These are phyloP conservation scores for Ctenosaura bakeri DNA, from an alignment of 2,797 vertebrate species.

Conservation along the genomic window DNA sequence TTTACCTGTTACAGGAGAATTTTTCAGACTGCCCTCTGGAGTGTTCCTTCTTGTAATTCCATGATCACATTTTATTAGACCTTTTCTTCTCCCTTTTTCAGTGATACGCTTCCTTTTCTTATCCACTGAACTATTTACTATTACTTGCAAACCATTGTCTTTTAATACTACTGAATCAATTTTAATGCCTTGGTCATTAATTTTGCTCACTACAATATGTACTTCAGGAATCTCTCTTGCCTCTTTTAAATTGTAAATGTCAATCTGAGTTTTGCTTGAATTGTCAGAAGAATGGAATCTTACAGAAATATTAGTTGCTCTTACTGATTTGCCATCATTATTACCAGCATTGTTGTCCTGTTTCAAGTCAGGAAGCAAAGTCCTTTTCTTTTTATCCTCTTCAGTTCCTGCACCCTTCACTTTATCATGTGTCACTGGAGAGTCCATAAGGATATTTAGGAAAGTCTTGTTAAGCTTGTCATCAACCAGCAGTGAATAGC, in stretches of 20 bases:
- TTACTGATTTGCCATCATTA: slow-evolving; percentile 18
- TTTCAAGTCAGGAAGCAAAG: slow-evolving; percentile 15
- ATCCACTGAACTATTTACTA: slow-evolving; percentile 38
- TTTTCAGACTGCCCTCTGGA: slow-evolving; percentile 2
- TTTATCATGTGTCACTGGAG: slow-evolving; percentile 10
- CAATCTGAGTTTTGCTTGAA: not conserved
- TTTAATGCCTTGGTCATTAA: slow-evolving; percentile 29
- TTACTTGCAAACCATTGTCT: slow-evolving; percentile 36
- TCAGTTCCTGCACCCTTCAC: slow-evolving; percentile 20
- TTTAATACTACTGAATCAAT: slow-evolving; percentile 31
- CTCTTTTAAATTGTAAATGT: not conserved
- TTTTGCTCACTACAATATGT: not conserved
- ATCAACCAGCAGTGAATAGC: slow-evolving; percentile 11
- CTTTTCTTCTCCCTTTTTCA: slow-evolving; percentile 22
- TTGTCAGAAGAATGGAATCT: not conserved
- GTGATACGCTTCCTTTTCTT: slow-evolving; percentile 9
- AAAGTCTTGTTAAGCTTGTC: slow-evolving; percentile 24
- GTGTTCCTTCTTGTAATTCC: slow-evolving; percentile 6
- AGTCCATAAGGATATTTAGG: not conserved
- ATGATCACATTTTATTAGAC: not conserved
- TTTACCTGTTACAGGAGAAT: slow-evolving; percentile 28
- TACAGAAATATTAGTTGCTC: slow-evolving; percentile 4
- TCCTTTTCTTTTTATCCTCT: slow-evolving; percentile 16
- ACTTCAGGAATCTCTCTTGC: not conserved
- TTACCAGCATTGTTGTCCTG: slow-evolving; percentile 16